Evolutionary conservation across 2,113 vertebrate genomes (phyloP), one percentile per base, ranked within the genome.

Genomic region (Ginglymostoma cirratum): DNA sequence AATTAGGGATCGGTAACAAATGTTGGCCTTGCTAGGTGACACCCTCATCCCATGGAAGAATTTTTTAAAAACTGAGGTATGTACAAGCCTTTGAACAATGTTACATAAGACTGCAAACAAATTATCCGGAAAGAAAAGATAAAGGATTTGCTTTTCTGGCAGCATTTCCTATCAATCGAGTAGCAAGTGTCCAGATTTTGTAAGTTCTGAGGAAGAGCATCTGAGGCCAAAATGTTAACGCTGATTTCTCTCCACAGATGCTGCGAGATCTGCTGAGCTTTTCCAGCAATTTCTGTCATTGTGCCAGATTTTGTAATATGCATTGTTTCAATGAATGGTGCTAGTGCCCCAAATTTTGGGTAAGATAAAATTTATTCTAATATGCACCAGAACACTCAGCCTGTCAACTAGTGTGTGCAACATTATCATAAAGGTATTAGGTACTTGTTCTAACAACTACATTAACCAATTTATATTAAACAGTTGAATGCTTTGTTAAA

Each of bases 401-500:
- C 87, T 90, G 27, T 12, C 87, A 90, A 90, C 30, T 5, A 30
- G 0, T 61, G 52, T 90, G 87, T 55, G 86, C 52, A 61, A 90
- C 52, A 90, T 90, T 90, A 90, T 90, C 87, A 90, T 61, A n/a
- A 90, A 90, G 87, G 27, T 90, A 90, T 34, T 12, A 12, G 14
- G 52, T 55, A 34, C 52, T 48, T 90, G 27, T 15, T 90, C 61
- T 90, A 90, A 90, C 87, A 61, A 52, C 30, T 12, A 90, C 30
- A 5, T 61, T 90, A 61, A 61, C 24, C 87, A 90, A 90, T 61
- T 90, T 90, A 90, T 90, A 61, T 90, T 61, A 61, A 90, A 90
- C 52, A 90, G 87, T 61, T 90, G 87, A 90, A 90, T 61, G 87
- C 48, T 90, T 90, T 52, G 12, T 65, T 90, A 90, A 61, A 90